phyloP scores from a whole-genome alignment of 1,140 invertebrate genomes.

The Sinonovacula constricta region DNA sequence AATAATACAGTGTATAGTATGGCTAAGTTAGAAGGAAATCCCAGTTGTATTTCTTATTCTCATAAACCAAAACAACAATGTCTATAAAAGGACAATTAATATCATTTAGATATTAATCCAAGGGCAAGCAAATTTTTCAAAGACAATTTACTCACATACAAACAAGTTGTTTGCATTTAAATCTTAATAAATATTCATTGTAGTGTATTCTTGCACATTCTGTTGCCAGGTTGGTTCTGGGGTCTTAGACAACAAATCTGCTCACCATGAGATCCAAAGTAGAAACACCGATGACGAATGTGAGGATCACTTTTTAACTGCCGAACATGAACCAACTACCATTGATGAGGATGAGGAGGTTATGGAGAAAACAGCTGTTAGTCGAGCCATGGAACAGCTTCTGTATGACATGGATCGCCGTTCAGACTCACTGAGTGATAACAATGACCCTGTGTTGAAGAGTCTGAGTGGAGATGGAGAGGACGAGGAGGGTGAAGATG shows the following conservation, averaged over 20 bases:
- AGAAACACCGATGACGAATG: constrained; percentile 47
- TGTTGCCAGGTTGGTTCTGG: constrained; percentile 25
- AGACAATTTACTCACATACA: too few species aligned
- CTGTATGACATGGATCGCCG: constrained; percentile 75
- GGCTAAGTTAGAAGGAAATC: too few species aligned
- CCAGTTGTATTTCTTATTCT: too few species aligned
- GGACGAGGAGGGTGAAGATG: constrained; percentile 78
- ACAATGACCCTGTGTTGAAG: constrained; percentile 50
- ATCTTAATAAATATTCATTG: too few species aligned
- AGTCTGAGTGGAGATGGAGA: constrained; percentile 62
- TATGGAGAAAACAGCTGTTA: constrained; percentile 74
- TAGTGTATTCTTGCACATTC: too few species aligned
- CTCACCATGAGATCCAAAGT: constrained; percentile 77
- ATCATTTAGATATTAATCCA: too few species aligned
- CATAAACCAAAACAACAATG: too few species aligned
- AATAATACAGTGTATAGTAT: too few species aligned
- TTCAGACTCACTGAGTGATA: constrained; percentile 45
- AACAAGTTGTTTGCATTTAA: too few species aligned
- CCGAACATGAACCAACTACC: constrained; percentile 71
- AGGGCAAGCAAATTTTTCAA: neutral
- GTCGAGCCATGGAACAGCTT: constrained; percentile 66
- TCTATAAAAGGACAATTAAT: too few species aligned
- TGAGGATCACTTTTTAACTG: constrained; percentile 53
- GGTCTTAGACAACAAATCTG: constrained; percentile 19
- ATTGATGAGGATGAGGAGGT: constrained; percentile 57